These are phyloP conservation scores for Drosophila setifemur DNA, from an alignment of 1,140 invertebrate species.

Conservation along the genomic window DNA sequence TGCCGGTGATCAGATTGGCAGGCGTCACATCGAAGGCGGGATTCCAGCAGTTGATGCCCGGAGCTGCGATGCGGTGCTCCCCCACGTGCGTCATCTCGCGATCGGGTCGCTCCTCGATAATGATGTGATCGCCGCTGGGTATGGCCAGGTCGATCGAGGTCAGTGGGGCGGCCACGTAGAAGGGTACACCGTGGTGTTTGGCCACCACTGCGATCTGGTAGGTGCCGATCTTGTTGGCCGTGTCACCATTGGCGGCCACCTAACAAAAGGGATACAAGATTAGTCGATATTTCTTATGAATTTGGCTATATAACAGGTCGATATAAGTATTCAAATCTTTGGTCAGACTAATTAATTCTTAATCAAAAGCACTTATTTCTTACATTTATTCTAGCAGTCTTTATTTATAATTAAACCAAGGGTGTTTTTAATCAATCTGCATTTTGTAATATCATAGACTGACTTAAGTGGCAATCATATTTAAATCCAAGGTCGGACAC, in stretches of 20 bases:
- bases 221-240: conserved; percentile 99
- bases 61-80: conserved; percentile 91
- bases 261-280: conserved; percentile 41
- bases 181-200: conserved; percentile 95
- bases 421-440: no score
- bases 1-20: conserved; percentile 94
- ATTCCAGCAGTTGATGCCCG: conserved; percentile 97
- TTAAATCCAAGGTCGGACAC: no score
- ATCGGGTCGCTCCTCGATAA: conserved; percentile 96
- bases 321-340: no score
- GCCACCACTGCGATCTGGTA: conserved; percentile 98
- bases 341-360: no score
- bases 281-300: background rate
- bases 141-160: conserved; percentile 95
- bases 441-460: no score
- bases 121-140: conserved; percentile 91
- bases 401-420: no score
- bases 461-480: no score
- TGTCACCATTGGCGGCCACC: conserved; percentile 97
- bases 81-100: conserved; percentile 95
- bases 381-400: no score
- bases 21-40: conserved; percentile 99
- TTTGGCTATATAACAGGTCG: no score
- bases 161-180: conserved; percentile 96
- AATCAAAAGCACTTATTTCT: no score